Evolutionary conservation across 1,140 invertebrate genomes (phyloP).

Genomic region (Diplogasteroides magnus): DNA sequence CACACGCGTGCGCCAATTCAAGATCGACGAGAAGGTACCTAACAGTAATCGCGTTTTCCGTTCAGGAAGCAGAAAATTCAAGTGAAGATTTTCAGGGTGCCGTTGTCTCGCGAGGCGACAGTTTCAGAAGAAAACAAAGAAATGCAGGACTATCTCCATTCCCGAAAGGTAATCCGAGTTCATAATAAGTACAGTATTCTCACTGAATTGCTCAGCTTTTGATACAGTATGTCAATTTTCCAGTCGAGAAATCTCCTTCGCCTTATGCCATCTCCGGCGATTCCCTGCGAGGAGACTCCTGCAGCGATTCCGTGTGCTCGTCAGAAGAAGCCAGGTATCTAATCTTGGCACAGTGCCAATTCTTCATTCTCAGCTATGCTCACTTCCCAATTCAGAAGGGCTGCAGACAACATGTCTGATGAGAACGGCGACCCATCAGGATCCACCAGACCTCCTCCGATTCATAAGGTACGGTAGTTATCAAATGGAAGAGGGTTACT

Average conservation of each 20-base stretch:
- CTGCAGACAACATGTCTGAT: not conserved
- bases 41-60: not conserved
- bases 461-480: constrained; percentile 5
- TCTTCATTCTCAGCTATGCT: too few species aligned
- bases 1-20: constrained; percentile 35
- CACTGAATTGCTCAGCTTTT: not conserved
- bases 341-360: too few species aligned
- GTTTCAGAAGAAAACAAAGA: constrained; percentile 30
- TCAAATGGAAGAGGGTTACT: not conserved
- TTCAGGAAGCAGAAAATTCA: not conserved
- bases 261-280: constrained; percentile 16
- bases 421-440: not conserved
- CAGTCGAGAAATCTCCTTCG: constrained; percentile 21
- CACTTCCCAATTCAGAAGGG: too few species aligned
- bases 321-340: constrained; percentile 1
- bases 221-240: not conserved
- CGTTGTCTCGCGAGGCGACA: constrained; percentile 33
- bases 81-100: constrained; percentile 13
- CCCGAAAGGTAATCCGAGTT: constrained; percentile 7
- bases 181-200: not conserved
- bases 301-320: constrained; percentile 9
- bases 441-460: too few species aligned
- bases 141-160: too few species aligned
- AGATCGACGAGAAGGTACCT: constrained; percentile 32
- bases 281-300: constrained; percentile 10